Percentiles rank a stretch among this genome's conserved stretches.
Evolutionary conservation across 2,888 invertebrate species (phyloP).

Genomic region (Mamestra brassicae): DNA sequence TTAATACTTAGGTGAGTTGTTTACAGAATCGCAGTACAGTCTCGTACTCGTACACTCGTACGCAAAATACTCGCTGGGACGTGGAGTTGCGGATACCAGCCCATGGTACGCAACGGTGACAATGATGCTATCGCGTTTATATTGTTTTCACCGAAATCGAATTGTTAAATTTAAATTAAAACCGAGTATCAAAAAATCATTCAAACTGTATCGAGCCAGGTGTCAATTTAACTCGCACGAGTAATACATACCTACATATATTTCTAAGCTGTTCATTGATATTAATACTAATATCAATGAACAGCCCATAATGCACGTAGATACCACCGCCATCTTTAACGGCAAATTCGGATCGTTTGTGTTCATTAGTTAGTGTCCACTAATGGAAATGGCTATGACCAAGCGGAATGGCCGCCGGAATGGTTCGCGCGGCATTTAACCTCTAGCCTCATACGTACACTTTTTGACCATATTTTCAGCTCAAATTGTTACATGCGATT

Average conservation of each 20-base stretch:
- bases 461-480: conserved; percentile 59
- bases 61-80: background rate
- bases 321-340: conserved; percentile 69
- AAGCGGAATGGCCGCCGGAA: conserved; percentile 78
- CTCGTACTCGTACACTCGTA: too few relatives aligned
- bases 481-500: conserved; percentile 50
- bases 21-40: too few relatives aligned
- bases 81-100: too few relatives aligned
- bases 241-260: background rate
- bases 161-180: too few relatives aligned
- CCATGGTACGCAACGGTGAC: too few relatives aligned
- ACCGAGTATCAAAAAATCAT: too few relatives aligned
- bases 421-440: conserved; percentile 79
- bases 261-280: background rate
- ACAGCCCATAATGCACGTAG: conserved; percentile 37
- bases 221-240: too few relatives aligned
- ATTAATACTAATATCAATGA: conserved; percentile 40
- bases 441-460: conserved; percentile 68
- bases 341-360: conserved; percentile 80
- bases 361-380: conserved; percentile 86
- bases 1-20: too few relatives aligned
- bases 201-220: too few relatives aligned
- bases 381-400: conserved; percentile 83
- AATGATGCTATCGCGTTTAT: too few relatives aligned
- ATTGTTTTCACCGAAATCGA: too few relatives aligned